Conservation (phyloP, 2,888 invertebrate species). For the Agriopis leucophaearia region DNA sequence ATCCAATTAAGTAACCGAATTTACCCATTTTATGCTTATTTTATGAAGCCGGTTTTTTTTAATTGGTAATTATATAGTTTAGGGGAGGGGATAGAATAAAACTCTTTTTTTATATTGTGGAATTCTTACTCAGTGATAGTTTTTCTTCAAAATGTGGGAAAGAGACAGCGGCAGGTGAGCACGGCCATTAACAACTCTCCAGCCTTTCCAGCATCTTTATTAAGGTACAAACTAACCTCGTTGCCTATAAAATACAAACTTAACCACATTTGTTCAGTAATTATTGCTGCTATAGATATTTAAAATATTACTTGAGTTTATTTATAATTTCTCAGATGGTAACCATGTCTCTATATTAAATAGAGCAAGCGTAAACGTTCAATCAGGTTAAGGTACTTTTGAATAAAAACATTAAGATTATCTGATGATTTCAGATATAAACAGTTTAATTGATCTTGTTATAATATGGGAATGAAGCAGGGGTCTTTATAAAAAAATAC, state of each 20-base stretch:
- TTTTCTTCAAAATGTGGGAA: too few relatives aligned
- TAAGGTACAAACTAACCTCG: background rate
- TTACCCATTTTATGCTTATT: too few relatives aligned
- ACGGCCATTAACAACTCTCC: too few relatives aligned
- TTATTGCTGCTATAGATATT: background rate
- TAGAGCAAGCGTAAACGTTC: background rate
- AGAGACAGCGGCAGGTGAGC: too few relatives aligned
- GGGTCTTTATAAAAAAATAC: background rate
- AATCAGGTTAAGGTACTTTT: constrained; percentile 4
- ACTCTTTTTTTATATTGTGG: too few relatives aligned
- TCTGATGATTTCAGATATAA: background rate
- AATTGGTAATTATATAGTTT: too few relatives aligned
- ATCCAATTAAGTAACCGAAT: too few relatives aligned
- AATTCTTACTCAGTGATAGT: too few relatives aligned
- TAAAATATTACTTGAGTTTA: constrained; percentile 3
- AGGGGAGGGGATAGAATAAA: too few relatives aligned
- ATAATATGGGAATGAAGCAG: background rate
- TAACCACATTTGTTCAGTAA: background rate
- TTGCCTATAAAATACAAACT: background rate
- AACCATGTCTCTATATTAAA: constrained; percentile 2
- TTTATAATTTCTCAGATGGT: background rate
- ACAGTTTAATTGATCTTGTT: background rate
- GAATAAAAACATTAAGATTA: background rate
- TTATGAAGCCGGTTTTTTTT: too few relatives aligned
- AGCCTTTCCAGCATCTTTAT: too few relatives aligned